Evolutionary conservation across 2,888 invertebrate species (phyloP), one percentile per base, ranked within the genome.

Genomic region (Augochlorella aurata): DNA sequence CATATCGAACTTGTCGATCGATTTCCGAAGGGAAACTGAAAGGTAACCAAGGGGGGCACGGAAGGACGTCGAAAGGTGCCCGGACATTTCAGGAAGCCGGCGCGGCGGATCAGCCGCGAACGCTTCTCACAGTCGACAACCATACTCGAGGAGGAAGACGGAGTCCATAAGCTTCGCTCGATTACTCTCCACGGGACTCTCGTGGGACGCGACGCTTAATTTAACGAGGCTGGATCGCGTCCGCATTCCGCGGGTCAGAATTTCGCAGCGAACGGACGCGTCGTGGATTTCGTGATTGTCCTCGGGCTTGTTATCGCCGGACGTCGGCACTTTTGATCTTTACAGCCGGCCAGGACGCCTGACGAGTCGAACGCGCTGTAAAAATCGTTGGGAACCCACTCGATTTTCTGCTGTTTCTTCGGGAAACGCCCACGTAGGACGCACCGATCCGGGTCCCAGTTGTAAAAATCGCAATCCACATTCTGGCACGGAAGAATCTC

Each of bases 281-380:
- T 18, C 61, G 49, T 21, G 61, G 63, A 75, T 82, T 70, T 77
- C 74, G 50, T 54, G n/a, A 58, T 45, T 52, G 79, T 76, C 77
- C 72, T 70, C 76, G 52, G 45, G 75, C 54, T 73, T 54, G 61
- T 67, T 75, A 75, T 83, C 77, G 79, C 45, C 72, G 80, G 68
- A 38, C 18, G 54, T 38, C 38, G 65, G 65, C 10, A 18, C 76
- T 76, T 87, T 87, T 81, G 87, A 87, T 65, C 76, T 87, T 83
- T 78, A 73, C 68, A 78, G 75, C 66, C 52, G 68, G 52, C 47
- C 74, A 61, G 54, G 65, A 81, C 72, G 73, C 72, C 66, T 47
- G 50, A 52, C 38, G 49, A 47, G 44, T 14, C 58, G 21, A 24
- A 54, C 16, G 24, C 63, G 68, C 73, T 45, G 82, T 82, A 65